Percentiles rank a stretch among this genome's conserved stretches.
These are phyloP conservation scores for Trichechus manatus DNA, from an alignment of 2,113 vertebrate genomes.

Conservation along the genomic window DNA sequence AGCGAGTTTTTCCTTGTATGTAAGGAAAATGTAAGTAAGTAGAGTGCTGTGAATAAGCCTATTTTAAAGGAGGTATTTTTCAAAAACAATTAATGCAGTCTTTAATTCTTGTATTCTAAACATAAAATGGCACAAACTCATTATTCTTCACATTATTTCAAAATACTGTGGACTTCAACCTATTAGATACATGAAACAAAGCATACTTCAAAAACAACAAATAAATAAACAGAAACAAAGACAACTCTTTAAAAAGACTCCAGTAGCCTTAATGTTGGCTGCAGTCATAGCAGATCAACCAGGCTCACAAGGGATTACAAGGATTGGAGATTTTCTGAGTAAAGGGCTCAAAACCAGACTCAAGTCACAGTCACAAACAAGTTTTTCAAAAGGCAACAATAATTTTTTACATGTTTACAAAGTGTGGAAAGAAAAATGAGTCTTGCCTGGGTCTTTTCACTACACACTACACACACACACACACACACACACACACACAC, in stretches of 20 bases:
- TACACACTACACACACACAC: neutral
- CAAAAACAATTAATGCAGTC: neutral
- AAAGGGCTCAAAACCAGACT: neutral
- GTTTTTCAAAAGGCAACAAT: conserved; percentile 33
- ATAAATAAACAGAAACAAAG: neutral
- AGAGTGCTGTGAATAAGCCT: neutral
- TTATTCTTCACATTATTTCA: neutral
- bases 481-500: no score
- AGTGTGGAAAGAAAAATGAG: neutral
- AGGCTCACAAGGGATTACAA: neutral
- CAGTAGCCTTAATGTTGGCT: neutral
- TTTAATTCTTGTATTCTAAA: conserved; percentile 19
- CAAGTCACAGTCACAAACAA: neutral
- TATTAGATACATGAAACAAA: neutral
- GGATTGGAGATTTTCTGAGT: neutral
- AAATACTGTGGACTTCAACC: neutral
- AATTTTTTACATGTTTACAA: conserved; percentile 41
- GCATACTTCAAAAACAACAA: neutral
- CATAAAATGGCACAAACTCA: neutral
- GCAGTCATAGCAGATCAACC: neutral
- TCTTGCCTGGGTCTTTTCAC: neutral
- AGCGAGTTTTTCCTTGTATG: neutral
- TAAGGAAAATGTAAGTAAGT: neutral
- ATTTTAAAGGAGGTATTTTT: neutral
- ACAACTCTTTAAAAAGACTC: neutral